Conservation (phyloP, 2,888 invertebrate genomes). For the Metellina segmentata region DNA sequence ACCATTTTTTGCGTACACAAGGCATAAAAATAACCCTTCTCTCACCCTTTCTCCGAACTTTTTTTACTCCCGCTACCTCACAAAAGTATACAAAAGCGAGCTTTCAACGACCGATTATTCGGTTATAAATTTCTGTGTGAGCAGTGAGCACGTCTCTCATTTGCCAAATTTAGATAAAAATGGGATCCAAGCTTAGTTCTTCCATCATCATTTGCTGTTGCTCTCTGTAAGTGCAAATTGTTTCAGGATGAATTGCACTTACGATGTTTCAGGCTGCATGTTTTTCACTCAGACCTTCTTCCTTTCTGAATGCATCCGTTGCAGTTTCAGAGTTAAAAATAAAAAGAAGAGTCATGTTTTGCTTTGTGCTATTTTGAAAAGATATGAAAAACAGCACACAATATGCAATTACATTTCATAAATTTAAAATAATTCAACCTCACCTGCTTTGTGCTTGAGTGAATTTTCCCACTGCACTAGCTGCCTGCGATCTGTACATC, state of each 20-base stretch:
- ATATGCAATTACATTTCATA: background rate
- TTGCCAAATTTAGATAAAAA: background rate
- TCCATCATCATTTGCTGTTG: background rate
- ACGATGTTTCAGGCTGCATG: no score
- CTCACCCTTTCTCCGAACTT: background rate
- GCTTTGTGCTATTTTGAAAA: no score
- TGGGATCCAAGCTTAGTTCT: background rate
- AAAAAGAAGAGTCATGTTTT: no score
- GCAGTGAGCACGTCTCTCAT: background rate
- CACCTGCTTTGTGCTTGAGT: background rate
- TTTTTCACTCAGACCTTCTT: no score
- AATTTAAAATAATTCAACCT: background rate
- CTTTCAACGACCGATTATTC: slow-evolving; percentile 20
- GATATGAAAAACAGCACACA: background rate
- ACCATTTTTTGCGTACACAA: background rate
- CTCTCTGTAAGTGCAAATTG: background rate
- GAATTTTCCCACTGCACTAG: no score
- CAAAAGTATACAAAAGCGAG: background rate
- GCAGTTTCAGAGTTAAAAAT: background rate
- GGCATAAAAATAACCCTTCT: slow-evolving; percentile 13
- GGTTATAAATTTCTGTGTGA: slow-evolving; percentile 1
- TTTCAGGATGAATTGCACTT: background rate
- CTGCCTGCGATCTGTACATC: no score
- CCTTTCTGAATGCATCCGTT: no score
- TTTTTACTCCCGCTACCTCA: background rate